A percentile compares a stretch with the other conserved stretches of the same genome.
phyloP scores from a whole-genome alignment of 1,140 invertebrate genomes.

The Argopecten irradians region DNA sequence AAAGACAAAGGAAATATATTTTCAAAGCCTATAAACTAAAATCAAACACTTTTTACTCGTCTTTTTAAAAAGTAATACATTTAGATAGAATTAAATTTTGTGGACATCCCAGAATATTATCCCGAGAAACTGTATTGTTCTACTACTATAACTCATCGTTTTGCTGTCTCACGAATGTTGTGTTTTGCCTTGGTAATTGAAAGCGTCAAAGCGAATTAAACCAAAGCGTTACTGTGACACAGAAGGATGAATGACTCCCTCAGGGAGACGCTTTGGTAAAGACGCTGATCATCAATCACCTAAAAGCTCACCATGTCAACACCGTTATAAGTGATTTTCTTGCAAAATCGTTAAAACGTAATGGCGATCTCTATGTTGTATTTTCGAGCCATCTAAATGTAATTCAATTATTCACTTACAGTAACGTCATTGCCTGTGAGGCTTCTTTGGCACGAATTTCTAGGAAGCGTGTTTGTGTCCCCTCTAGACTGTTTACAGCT shows the following conservation, averaged over 20 bases:
- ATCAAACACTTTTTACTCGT: too few relatives aligned
- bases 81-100: too few relatives aligned
- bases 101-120: too few relatives aligned
- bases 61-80: too few relatives aligned
- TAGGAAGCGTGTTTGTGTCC: background rate
- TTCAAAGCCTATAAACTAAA: too few relatives aligned
- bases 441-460: background rate
- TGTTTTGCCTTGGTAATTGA: background rate
- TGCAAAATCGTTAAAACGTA: background rate
- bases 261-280: background rate
- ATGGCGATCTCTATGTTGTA: conserved; percentile 9
- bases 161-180: background rate
- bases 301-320: background rate
- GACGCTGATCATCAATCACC: background rate
- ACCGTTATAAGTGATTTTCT: background rate
- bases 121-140: background rate
- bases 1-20: too few relatives aligned
- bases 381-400: background rate
- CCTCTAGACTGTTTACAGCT: background rate
- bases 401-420: conserved; percentile 4
- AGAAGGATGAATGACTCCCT: background rate
- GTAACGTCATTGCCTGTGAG: background rate
- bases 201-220: background rate
- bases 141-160: background rate
- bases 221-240: background rate